Conservation (phyloP, 2,797 vertebrate species). For the Artibeus jamaicensis region DNA sequence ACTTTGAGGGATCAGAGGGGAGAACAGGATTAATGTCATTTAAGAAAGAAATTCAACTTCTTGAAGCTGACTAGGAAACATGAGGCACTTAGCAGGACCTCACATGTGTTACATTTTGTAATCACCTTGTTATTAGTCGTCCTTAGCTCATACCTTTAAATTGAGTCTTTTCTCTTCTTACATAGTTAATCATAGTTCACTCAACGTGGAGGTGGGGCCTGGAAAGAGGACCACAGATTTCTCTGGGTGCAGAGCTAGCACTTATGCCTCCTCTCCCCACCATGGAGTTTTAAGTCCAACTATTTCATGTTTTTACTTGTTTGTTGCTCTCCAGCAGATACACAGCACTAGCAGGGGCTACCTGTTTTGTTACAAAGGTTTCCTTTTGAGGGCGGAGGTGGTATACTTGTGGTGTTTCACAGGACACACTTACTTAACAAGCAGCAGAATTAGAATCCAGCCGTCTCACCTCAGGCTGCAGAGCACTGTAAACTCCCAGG, state of each 20-base stretch:
- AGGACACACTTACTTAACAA: accelerated
- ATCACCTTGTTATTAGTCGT: background rate
- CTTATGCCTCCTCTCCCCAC: background rate
- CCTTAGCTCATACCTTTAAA: background rate
- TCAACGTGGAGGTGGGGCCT: accelerated
- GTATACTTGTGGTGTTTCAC: background rate
- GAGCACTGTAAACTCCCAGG: background rate
- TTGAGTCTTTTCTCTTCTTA: background rate
- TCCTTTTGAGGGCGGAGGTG: background rate
- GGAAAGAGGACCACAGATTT: background rate
- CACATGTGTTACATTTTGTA: background rate
- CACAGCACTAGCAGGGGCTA: too few species aligned
- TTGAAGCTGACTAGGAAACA: slow-evolving; percentile 62
- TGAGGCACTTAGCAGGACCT: background rate
- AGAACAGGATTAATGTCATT: slow-evolving; percentile 61
- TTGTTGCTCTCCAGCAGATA: background rate
- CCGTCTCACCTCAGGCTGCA: background rate
- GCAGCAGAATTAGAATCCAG: background rate
- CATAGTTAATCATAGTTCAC: background rate
- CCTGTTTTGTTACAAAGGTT: background rate
- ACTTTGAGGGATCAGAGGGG: slow-evolving; percentile 46
- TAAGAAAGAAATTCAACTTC: slow-evolving; percentile 60
- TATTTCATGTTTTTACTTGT: background rate
- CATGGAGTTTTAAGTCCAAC: background rate
- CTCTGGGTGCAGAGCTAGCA: background rate